Percentiles rank a stretch among this genome's conserved stretches.
Conservation (phyloP, 2,797 vertebrate genomes). For the Mustela erminea region DNA sequence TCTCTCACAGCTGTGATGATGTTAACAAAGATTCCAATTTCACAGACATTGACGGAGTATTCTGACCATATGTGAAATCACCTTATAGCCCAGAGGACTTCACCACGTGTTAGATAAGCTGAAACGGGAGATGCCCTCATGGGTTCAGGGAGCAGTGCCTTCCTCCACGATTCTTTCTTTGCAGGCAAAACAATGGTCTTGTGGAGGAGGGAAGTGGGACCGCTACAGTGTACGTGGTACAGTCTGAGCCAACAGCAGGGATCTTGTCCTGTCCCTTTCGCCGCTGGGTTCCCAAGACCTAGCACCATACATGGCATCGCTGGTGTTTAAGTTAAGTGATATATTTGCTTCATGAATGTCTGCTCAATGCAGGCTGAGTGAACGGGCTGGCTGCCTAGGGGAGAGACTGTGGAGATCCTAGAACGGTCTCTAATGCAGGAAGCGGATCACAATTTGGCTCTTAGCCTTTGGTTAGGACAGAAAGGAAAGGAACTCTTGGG, state of each 20-base stretch:
- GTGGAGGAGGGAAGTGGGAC: background rate
- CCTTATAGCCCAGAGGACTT: conserved; percentile 31
- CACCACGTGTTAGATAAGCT: conserved; percentile 13
- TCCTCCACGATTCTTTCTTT: background rate
- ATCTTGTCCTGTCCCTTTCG: background rate
- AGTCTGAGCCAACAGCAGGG: background rate
- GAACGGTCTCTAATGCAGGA: background rate
- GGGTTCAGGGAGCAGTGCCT: conserved; percentile 14
- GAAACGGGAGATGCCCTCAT: conserved; percentile 16
- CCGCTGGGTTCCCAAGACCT: background rate
- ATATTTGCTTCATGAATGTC: background rate
- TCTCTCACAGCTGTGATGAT: conserved; percentile 49
- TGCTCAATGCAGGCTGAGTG: background rate
- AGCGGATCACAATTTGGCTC: background rate
- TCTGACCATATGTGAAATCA: conserved; percentile 42
- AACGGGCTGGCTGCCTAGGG: background rate
- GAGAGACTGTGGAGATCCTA: background rate
- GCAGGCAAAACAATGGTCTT: conserved; percentile 11
- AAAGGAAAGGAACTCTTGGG: background rate
- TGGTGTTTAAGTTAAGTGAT: background rate
- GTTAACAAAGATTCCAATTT: conserved; percentile 58
- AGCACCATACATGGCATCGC: background rate
- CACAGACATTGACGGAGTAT: conserved; percentile 30
- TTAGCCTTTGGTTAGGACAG: background rate
- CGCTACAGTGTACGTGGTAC: background rate